Evolutionary conservation across 2,113 vertebrate species (phyloP), one percentile per base, ranked within the genome.

Genomic region (Glaucomys volans): DNA sequence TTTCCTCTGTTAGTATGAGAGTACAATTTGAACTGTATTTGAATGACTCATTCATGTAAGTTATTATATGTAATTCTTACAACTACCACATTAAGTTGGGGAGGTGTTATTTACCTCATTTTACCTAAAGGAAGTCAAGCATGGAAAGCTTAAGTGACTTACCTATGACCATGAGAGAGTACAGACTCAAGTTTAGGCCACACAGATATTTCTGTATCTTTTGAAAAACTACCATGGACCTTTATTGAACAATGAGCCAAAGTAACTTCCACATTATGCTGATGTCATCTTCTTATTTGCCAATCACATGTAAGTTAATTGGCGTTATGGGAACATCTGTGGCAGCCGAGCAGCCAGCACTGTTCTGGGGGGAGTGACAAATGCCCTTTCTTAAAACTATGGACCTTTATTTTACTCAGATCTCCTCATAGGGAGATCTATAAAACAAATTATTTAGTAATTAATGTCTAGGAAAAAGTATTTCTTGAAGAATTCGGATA

Each of bases 401-500:
- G 28, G 71, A 54, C 62, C 72, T 94, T 69, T 95, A 28, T 40
- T 77, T 89, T 86, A 85, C 72, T 93, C 87, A 91, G 54, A 91
- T 87, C 50, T 50, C 22, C 57, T 91, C 35, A 42, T 62, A 77
- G 2, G 40, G 54, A 94, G 18, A 90, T 32, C 64, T 75, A 69
- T 4, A 32, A 71, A 80, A 87, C 22, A 90, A 86, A 10, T 79
- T 90, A 20, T 87, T 95, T 90, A 84, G 42, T 59, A 80, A 69
- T 88, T 91, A 76, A 47, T 85, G 75, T 57, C 62, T 92, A 87
- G 26, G 40, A 16, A 26, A 22, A 79, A 54, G 3, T 81, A 11
- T 91, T 88, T 69, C 71, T 87, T 81, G 57, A 96, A 81, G 67
- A 96, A 93, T 84, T 93, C 42, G 88, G n/a, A 47, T 80, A 66